These are phyloP conservation scores for Dyspetes luteomarginatus DNA, from an alignment of 2,888 invertebrate species.

Conservation along the genomic window DNA sequence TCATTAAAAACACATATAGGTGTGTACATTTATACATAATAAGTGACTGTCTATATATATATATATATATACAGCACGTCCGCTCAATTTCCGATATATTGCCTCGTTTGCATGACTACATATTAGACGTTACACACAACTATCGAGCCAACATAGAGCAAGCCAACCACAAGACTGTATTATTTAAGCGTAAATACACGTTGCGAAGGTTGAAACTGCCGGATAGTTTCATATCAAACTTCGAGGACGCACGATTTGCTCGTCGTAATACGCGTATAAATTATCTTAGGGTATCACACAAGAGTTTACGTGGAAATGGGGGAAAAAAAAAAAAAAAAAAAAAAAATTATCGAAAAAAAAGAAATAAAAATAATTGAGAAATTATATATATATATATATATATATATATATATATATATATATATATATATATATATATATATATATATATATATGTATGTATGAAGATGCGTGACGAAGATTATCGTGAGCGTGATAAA, in stretches of 20 bases:
- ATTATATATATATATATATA: neutral
- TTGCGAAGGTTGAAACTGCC: slow-evolving; percentile 56
- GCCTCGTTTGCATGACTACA: slow-evolving; percentile 28
- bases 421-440: neutral
- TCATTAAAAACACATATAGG: slow-evolving; percentile 53
- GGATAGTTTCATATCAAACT: slow-evolving; percentile 21
- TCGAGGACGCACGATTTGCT: slow-evolving; percentile 39
- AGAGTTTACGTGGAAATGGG: neutral
- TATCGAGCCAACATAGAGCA: slow-evolving; percentile 22
- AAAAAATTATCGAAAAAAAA: neutral
- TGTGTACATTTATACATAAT: slow-evolving; percentile 3
- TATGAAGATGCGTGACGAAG: slow-evolving; percentile 38
- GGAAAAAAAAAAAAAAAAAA: slow-evolving; percentile 16
- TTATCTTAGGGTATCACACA: slow-evolving; percentile 27
- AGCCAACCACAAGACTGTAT: slow-evolving; percentile 44
- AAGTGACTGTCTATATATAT: neutral
- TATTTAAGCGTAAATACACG: slow-evolving; percentile 63
- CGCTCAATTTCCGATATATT: slow-evolving; percentile 57
- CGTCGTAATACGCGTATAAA: slow-evolving; percentile 47
- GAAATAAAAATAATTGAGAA: slow-evolving; percentile 1
- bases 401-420: neutral
- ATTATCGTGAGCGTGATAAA: slow-evolving; percentile 47
- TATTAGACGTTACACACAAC: slow-evolving; percentile 12
- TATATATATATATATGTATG: neutral
- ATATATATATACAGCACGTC: slow-evolving; percentile 11